Evolutionary conservation across 2,888 invertebrate genomes (phyloP).

Genomic region (Antheraea yamamai): DNA sequence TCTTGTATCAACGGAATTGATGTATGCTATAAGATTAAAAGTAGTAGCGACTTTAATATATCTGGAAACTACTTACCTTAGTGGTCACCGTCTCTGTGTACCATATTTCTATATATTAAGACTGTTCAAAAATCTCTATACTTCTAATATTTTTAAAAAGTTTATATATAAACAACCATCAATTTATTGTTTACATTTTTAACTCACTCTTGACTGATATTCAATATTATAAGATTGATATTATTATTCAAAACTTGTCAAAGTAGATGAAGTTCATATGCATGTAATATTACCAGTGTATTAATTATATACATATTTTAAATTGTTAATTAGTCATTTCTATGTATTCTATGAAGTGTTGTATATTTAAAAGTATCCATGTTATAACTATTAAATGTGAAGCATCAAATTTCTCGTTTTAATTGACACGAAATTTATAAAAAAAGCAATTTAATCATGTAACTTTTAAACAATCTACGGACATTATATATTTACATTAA

Average conservation of each 20-base stretch:
- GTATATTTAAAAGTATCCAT: conserved; percentile 1
- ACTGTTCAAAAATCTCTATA: too few relatives aligned
- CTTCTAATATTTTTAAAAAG: neutral
- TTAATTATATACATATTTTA: conserved; percentile 22
- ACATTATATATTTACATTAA: neutral
- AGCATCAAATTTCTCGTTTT: neutral
- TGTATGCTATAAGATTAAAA: neutral
- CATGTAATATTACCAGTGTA: conserved; percentile 23
- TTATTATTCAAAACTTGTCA: conserved; percentile 2
- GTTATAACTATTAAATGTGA: conserved; percentile 23
- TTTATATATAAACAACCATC: neutral
- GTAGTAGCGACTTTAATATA: neutral
- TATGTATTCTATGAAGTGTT: conserved; percentile 30
- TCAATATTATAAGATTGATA: conserved; percentile 20
- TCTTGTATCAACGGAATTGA: neutral
- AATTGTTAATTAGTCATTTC: conserved; percentile 24
- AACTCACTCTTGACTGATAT: neutral
- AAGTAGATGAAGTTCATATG: conserved; percentile 4
- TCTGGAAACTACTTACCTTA: neutral
- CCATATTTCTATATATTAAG: neutral
- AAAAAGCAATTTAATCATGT: conserved; percentile 5
- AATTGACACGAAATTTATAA: conserved; percentile 5
- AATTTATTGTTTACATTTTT: neutral
- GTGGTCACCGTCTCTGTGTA: too few relatives aligned
- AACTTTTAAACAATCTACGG: neutral